These are phyloP conservation scores for Asobara japonica DNA, from an alignment of 1,140 invertebrate species.

Conservation along the genomic window DNA sequence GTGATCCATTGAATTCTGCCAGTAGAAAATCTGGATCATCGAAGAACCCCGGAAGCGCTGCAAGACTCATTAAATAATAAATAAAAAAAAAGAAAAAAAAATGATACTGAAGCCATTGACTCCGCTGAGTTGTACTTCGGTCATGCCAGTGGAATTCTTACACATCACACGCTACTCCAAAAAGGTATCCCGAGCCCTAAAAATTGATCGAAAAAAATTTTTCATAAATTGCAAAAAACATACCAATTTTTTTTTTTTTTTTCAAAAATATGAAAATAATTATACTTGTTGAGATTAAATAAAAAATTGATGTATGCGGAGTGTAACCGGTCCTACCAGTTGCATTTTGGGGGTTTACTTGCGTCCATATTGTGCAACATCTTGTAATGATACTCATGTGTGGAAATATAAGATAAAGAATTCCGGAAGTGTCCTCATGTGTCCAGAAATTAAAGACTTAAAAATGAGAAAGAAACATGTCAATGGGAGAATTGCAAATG, in stretches of 20 bases:
- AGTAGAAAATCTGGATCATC: no score
- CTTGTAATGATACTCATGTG: constrained; percentile 20
- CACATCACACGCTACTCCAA: constrained; percentile 37
- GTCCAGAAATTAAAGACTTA: neutral
- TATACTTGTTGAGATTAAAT: no score
- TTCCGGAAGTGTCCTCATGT: neutral
- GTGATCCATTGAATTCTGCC: no score
- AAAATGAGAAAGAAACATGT: neutral
- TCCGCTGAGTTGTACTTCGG: neutral
- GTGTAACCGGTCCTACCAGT: constrained; percentile 29
- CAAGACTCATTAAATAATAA: no score
- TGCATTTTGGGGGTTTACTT: constrained; percentile 28
- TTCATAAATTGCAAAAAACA: no score
- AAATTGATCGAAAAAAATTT: no score
- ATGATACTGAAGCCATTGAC: neutral
- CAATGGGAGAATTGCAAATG: no score
- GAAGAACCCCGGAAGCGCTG: no score
- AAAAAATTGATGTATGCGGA: neutral
- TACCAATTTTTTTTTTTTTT: no score
- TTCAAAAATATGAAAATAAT: no score
- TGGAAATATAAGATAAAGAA: constrained; percentile 2
- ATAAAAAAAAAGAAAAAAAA: no score
- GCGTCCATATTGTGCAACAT: constrained; percentile 43
- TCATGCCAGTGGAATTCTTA: neutral
- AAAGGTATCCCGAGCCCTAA: no score